Conservation (phyloP, 2,888 invertebrate genomes). For the Drosophila subquinaria region DNA sequence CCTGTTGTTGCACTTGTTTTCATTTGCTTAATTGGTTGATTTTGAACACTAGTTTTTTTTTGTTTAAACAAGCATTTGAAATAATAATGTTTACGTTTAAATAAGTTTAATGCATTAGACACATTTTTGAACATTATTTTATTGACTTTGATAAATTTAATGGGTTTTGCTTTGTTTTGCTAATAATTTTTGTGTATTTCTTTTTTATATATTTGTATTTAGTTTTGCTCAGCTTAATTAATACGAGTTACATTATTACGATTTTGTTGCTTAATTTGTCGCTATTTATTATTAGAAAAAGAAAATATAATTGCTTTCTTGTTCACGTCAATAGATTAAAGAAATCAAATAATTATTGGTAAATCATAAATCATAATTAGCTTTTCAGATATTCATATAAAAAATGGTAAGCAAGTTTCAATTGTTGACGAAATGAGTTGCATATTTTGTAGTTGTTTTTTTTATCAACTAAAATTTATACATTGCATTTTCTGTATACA, state of each 20-base stretch:
- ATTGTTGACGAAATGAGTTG: conserved; percentile 36
- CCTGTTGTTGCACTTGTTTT: conserved; percentile 51
- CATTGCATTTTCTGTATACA: conserved; percentile 62
- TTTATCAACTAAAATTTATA: conserved; percentile 67
- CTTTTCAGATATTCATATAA: conserved; percentile 39
- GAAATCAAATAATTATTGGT: conserved; percentile 40
- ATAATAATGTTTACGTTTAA: conserved; percentile 71
- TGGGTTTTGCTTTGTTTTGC: conserved; percentile 68
- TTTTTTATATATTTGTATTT: conserved; percentile 54
- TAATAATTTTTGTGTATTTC: conserved; percentile 71
- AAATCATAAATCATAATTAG: conserved; percentile 48
- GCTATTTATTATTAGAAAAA: conserved; percentile 58
- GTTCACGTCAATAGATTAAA: conserved; percentile 60
- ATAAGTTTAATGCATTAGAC: conserved; percentile 78
- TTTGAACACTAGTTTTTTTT: conserved; percentile 31
- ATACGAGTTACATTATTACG: conserved; percentile 66
- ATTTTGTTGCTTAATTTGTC: conserved; percentile 57
- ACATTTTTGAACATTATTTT: conserved; percentile 81
- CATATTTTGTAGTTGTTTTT: conserved; percentile 27
- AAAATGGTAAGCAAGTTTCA: conserved; percentile 33
- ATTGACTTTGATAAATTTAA: conserved; percentile 76
- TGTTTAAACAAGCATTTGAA: conserved; percentile 64
- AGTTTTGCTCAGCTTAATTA: conserved; percentile 68
- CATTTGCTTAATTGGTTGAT: conserved; percentile 54
- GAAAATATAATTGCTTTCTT: conserved; percentile 55